Percentiles rank a stretch among this genome's conserved stretches.
These are phyloP conservation scores for Physeter macrocephalus DNA, from an alignment of 2,113 vertebrate species.

Conservation along the genomic window DNA sequence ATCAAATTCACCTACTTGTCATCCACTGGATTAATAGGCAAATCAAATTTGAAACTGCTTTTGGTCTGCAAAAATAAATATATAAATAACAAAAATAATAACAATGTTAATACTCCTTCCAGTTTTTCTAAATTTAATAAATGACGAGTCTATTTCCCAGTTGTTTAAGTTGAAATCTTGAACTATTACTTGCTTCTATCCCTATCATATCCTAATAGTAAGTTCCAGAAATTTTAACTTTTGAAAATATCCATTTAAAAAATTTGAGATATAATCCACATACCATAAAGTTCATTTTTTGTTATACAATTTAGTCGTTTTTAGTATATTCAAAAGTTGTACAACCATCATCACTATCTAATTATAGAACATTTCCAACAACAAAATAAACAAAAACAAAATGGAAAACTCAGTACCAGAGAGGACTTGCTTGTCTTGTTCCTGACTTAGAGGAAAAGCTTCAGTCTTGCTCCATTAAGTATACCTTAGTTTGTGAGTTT, in stretches of 20 bases:
- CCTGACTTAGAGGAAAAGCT: neutral
- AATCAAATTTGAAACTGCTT: neutral
- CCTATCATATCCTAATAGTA: neutral
- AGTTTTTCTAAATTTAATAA: neutral
- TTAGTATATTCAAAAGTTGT: neutral
- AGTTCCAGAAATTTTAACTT: neutral
- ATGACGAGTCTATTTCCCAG: neutral
- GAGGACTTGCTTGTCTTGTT: neutral
- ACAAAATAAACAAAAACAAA: neutral
- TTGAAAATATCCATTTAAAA: neutral
- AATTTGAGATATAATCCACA: neutral
- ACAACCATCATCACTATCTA: neutral
- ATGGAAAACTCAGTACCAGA: neutral
- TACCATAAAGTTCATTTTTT: neutral
- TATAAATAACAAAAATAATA: neutral
- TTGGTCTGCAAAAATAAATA: neutral
- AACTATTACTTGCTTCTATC: neutral
- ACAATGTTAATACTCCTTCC: neutral
- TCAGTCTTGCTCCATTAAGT: neutral
- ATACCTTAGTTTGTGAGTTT: neutral
- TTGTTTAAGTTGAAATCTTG: neutral
- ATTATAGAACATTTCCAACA: neutral
- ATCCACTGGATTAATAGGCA: neutral
- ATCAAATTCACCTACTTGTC: neutral
- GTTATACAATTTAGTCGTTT: neutral